A percentile compares a stretch with the other conserved stretches of the same genome.
Conservation (phyloP, 2,888 invertebrate species). For the Hirtodrosophila confusa region DNA sequence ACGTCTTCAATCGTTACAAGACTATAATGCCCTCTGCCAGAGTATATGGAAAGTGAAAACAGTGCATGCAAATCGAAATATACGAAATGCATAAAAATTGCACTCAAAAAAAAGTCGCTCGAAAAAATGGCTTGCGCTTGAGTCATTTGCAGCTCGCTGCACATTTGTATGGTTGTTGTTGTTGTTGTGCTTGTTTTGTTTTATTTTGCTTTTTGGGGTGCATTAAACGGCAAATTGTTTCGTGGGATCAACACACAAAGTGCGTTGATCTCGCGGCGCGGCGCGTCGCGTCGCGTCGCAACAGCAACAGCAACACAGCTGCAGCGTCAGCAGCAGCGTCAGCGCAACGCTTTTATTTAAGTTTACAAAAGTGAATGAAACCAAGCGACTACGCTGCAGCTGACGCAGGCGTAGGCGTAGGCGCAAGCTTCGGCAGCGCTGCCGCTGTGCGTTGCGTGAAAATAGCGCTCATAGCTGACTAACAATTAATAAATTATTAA, state of each 20-base stretch:
- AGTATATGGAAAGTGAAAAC: conserved; percentile 47
- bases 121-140: conserved; percentile 34
- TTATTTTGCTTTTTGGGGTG: conserved; percentile 62
- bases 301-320: conserved; percentile 15
- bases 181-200: conserved; percentile 24
- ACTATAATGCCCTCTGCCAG: too few relatives aligned
- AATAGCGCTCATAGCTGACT: conserved; percentile 66
- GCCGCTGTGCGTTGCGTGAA: conserved; percentile 26
- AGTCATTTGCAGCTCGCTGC: conserved; percentile 49
- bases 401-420: conserved; percentile 41
- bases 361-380: conserved; percentile 73
- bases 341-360: conserved; percentile 48
- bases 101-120: conserved; percentile 36
- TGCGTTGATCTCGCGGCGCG: conserved; percentile 71
- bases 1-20: too few relatives aligned
- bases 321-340: conserved; percentile 17
- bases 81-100: conserved; percentile 31
- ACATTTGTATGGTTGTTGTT: conserved; percentile 22
- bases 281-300: conserved; percentile 36
- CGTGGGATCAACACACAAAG: conserved; percentile 75
- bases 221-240: conserved; percentile 79
- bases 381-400: conserved; percentile 32
- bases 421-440: conserved; percentile 27
- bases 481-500: conserved; percentile 69
- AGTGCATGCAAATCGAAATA: conserved; percentile 47